Conservation (phyloP, 1,140 invertebrate genomes). For the Battus philenor region DNA sequence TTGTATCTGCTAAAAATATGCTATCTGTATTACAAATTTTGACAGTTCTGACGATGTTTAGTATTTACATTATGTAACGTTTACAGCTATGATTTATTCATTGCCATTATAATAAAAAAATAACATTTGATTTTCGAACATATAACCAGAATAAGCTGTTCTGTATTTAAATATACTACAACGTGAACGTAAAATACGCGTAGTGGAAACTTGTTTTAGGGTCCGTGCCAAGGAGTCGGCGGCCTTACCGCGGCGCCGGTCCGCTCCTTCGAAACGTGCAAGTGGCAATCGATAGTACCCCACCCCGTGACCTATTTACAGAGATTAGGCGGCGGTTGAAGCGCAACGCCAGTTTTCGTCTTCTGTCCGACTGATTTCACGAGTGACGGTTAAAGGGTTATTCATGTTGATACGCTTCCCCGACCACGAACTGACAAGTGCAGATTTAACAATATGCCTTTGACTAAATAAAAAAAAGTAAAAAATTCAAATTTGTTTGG, state of each 20-base stretch:
- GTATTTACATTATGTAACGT: too few relatives aligned
- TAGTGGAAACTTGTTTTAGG: too few relatives aligned
- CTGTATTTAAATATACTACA: too few relatives aligned
- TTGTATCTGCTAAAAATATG: too few relatives aligned
- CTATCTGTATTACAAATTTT: too few relatives aligned
- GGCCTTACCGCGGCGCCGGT: conserved; percentile 20
- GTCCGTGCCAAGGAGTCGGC: conserved; percentile 23
- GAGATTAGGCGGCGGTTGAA: conserved; percentile 43
- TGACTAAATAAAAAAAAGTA: too few relatives aligned
- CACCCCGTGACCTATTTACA: conserved; percentile 67
- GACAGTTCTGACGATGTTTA: too few relatives aligned
- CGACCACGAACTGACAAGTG: neutral
- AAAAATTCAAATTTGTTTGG: too few relatives aligned
- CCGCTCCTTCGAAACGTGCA: conserved; percentile 49
- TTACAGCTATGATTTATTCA: too few relatives aligned
- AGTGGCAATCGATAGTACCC: conserved; percentile 64
- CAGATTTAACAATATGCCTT: neutral
- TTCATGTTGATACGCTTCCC: conserved; percentile 6
- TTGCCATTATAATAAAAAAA: too few relatives aligned
- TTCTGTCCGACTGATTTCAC: conserved; percentile 17
- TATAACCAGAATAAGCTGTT: too few relatives aligned
- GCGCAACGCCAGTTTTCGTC: conserved; percentile 30
- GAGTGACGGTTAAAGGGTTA: conserved; percentile 11
- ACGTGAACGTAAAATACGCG: neutral
- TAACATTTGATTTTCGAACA: too few relatives aligned